A percentile compares a stretch with the other conserved stretches of the same genome.
Evolutionary conservation across 2,113 vertebrate species (phyloP).

Genomic region (Macrotis lagotis): DNA sequence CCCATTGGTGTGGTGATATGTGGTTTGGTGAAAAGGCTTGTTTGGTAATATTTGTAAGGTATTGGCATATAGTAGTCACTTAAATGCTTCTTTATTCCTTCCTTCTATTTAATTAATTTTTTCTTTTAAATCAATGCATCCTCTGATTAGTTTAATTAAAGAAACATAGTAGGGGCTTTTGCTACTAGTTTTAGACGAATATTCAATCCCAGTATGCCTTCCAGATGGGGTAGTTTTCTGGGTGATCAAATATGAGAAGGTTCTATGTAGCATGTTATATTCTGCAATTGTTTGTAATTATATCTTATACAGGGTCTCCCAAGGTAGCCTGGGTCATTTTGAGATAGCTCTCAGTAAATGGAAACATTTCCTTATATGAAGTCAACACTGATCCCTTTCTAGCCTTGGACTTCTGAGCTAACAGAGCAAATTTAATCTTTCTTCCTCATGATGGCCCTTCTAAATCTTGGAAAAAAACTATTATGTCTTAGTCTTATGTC

Average conservation of each 20-base stretch:
- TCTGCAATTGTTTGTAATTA: background rate
- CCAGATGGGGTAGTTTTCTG: background rate
- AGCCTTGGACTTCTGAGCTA: background rate
- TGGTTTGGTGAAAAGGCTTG: background rate
- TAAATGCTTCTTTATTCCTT: background rate
- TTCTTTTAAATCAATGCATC: background rate
- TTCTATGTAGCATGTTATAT: too few species aligned
- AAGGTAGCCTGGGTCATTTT: background rate
- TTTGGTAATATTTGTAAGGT: background rate
- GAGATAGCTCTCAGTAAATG: background rate
- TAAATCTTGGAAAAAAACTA: background rate
- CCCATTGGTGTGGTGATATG: background rate
- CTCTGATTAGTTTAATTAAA: background rate
- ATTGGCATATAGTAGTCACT: background rate
- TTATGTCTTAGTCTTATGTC: background rate
- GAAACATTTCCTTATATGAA: background rate
- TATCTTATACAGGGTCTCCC: background rate
- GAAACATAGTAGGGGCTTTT: background rate
- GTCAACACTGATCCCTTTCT: background rate
- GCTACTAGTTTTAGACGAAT: background rate
- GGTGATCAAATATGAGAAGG: too few species aligned
- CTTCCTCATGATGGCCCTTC: background rate
- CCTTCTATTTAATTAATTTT: background rate
- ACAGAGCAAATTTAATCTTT: background rate
- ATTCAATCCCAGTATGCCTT: background rate